Conservation (phyloP, 1,140 invertebrate species). For the Saxidomus purpurata region DNA sequence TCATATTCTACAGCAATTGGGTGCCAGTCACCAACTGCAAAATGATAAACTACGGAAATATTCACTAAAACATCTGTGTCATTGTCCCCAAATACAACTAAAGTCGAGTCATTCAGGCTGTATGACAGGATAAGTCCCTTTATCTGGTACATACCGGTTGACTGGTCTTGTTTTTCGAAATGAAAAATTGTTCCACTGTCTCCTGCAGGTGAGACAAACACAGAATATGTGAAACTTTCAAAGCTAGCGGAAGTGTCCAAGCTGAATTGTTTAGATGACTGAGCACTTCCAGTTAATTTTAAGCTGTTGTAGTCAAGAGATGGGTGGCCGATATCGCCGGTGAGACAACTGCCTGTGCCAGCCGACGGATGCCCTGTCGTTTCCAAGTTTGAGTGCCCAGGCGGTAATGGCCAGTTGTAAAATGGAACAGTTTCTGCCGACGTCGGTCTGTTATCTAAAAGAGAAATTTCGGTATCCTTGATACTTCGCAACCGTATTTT, state of each 20-base stretch:
- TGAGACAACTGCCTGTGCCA: not conserved
- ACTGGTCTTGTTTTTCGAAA: not conserved
- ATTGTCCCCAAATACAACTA: not conserved
- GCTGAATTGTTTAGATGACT: not conserved
- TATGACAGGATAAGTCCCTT: not conserved
- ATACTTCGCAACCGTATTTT: too few species aligned
- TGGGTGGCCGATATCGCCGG: not conserved
- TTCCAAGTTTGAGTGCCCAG: not conserved
- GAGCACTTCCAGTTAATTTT: not conserved
- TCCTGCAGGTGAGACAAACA: not conserved
- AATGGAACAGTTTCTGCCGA: not conserved
- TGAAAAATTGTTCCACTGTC: not conserved
- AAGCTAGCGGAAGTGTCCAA: not conserved
- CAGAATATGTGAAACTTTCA: not conserved
- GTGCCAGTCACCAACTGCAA: not conserved
- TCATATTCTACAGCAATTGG: not conserved
- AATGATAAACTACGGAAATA: not conserved
- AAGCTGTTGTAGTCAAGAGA: not conserved
- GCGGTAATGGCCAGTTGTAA: not conserved
- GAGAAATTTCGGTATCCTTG: not conserved
- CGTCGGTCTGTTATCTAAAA: not conserved
- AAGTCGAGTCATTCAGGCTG: not conserved
- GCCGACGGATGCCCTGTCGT: not conserved
- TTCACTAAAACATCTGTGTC: not conserved
- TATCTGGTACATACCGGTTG: not conserved